Evolutionary conservation across 1,140 invertebrate genomes (phyloP).

Genomic region (Batillaria attramentaria): DNA sequence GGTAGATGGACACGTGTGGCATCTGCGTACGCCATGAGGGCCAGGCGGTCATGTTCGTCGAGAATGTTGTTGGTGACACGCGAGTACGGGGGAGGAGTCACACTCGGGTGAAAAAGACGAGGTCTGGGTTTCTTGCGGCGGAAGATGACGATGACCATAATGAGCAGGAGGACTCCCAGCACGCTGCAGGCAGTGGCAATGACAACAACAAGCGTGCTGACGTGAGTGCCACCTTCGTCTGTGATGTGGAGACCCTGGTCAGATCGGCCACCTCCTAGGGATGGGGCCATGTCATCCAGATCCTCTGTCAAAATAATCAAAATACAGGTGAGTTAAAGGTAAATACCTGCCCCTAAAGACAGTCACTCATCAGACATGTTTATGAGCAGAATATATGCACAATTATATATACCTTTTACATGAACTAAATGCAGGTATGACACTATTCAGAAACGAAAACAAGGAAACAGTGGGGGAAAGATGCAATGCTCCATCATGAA

Average conservation of each 20-base stretch:
- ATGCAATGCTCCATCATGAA: not conserved
- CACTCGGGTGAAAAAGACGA: conserved; percentile 53
- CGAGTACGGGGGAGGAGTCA: conserved; percentile 61
- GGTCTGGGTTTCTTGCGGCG: conserved; percentile 62
- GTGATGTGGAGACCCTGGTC: conserved; percentile 9
- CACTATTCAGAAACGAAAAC: not conserved
- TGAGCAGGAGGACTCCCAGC: conserved; percentile 64
- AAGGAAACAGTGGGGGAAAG: not conserved
- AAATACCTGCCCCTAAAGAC: not conserved
- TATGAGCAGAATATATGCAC: too few species aligned
- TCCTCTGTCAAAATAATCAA: not conserved
- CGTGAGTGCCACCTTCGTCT: conserved; percentile 21
- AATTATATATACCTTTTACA: not conserved
- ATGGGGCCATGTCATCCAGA: conserved; percentile 1
- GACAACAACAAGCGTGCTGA: conserved; percentile 63
- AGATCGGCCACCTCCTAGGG: not conserved
- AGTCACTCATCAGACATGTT: too few species aligned
- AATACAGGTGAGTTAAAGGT: conserved; percentile 7
- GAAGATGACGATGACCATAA: conserved; percentile 66
- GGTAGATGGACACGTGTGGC: conserved; percentile 58
- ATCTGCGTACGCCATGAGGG: conserved; percentile 67
- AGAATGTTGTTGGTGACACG: conserved; percentile 55
- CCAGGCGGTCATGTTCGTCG: conserved; percentile 67
- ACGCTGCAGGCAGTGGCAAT: conserved; percentile 68
- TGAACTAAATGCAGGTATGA: not conserved